Conservation (phyloP, 1,140 invertebrate species). For the Papilio machaon region DNA sequence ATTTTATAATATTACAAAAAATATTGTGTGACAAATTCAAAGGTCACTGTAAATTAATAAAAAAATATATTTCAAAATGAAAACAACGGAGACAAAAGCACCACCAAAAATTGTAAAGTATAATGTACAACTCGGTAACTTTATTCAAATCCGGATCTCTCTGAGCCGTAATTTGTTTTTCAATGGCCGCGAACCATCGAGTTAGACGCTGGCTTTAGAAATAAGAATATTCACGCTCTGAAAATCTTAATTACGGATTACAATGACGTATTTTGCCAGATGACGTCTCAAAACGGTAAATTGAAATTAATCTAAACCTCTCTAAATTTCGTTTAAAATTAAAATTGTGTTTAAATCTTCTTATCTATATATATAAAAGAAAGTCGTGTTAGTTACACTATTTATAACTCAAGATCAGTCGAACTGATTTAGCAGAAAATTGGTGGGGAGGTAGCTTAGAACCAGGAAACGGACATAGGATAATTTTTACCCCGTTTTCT, state of each 20-base stretch:
- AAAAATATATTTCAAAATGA: background rate
- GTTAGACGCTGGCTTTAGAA: background rate
- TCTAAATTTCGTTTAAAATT: no score
- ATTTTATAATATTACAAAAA: no score
- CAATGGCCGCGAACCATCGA: background rate
- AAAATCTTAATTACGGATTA: slow-evolving; percentile 28
- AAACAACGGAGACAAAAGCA: slow-evolving; percentile 7
- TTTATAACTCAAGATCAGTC: no score
- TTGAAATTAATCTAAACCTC: background rate
- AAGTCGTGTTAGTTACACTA: no score
- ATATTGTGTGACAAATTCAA: background rate
- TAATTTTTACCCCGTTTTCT: no score
- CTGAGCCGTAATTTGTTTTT: background rate
- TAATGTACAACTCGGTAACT: background rate
- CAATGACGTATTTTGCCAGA: slow-evolving; percentile 8
- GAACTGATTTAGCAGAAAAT: no score
- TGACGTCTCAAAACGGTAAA: background rate
- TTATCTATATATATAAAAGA: no score
- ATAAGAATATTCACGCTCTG: slow-evolving; percentile 28
- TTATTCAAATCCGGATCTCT: slow-evolving; percentile 1
- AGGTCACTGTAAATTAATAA: background rate
- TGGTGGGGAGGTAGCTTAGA: no score
- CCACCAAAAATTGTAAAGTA: slow-evolving; percentile 18
- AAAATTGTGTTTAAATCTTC: no score
- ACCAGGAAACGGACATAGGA: no score